These are phyloP conservation scores for Petrophora chlorosata DNA, from an alignment of 2,888 invertebrate species.

Conservation along the genomic window DNA sequence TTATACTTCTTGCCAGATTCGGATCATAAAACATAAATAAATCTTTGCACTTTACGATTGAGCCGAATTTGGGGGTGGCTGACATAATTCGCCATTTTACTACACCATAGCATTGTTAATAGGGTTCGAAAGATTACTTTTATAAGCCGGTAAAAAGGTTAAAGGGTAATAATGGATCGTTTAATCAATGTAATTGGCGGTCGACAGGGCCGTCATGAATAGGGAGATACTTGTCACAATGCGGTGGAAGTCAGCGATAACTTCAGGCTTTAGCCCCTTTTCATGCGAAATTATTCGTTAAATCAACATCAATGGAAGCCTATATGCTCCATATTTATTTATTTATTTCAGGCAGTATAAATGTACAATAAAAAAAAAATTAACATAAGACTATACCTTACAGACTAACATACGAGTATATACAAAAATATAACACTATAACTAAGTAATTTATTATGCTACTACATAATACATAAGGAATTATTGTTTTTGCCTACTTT, in stretches of 20 bases:
- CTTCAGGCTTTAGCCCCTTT: background rate
- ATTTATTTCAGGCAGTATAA: too few species aligned
- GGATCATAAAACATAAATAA: conserved; percentile 30
- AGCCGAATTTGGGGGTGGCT: conserved; percentile 25
- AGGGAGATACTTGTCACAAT: background rate
- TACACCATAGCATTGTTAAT: conserved; percentile 38
- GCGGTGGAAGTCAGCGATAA: background rate
- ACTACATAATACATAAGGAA: too few species aligned
- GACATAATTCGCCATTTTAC: conserved; percentile 35
- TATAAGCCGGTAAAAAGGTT: conserved; percentile 38
- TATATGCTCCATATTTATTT: too few species aligned
- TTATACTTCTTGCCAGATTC: conserved; percentile 18
- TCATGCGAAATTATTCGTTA: too few species aligned
- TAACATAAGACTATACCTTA: too few species aligned
- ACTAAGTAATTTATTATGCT: too few species aligned
- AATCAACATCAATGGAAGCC: too few species aligned
- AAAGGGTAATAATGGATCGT: conserved; percentile 34
- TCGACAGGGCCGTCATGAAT: conserved; percentile 9
- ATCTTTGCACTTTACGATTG: conserved; percentile 35
- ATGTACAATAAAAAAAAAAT: too few species aligned
- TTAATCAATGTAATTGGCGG: conserved; percentile 36
- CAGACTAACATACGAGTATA: too few species aligned
- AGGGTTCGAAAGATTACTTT: conserved; percentile 42
- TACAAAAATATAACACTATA: too few species aligned
- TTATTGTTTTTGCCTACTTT: too few species aligned